phyloP scores from a whole-genome alignment of 2,888 invertebrate species.

The Bhutanitis thaidina region DNA sequence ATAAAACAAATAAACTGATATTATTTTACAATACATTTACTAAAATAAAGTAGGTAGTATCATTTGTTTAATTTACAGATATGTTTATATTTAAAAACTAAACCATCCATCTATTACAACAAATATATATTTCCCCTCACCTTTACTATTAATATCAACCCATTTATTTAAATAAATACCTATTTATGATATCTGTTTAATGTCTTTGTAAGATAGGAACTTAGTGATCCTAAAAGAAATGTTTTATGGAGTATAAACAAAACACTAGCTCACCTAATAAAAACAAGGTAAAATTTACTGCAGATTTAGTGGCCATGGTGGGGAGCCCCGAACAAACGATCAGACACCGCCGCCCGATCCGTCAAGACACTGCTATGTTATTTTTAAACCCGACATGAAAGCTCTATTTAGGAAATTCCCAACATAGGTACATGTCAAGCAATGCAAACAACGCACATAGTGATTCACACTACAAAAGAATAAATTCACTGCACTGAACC shows the following conservation, averaged over 20 bases:
- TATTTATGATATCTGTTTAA: no score
- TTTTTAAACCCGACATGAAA: constrained; percentile 77
- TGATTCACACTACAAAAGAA: constrained; percentile 25
- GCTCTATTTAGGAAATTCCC: constrained; percentile 70
- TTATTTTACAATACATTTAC: no score
- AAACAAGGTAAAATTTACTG: constrained; percentile 40
- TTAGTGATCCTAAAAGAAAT: no score
- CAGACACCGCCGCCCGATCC: constrained; percentile 47
- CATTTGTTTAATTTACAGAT: no score
- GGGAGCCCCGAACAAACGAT: constrained; percentile 48
- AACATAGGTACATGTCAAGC: constrained; percentile 59
- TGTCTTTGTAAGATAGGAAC: no score
- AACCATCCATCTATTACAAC: no score
- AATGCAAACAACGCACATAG: constrained; percentile 63
- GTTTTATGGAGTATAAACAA: constrained; percentile 15
- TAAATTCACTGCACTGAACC: constrained; percentile 1
- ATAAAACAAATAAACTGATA: constrained; percentile 21
- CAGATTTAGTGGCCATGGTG: constrained; percentile 44
- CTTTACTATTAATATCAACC: no score
- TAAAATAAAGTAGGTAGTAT: no score
- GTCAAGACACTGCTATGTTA: constrained; percentile 67
- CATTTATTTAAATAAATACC: no score
- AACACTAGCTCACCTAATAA: constrained; percentile 48
- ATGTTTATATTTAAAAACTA: no score
- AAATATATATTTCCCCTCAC: no score